phyloP scores from a whole-genome alignment of 2,797 vertebrate species.

The Rhodeus uyekii region DNA sequence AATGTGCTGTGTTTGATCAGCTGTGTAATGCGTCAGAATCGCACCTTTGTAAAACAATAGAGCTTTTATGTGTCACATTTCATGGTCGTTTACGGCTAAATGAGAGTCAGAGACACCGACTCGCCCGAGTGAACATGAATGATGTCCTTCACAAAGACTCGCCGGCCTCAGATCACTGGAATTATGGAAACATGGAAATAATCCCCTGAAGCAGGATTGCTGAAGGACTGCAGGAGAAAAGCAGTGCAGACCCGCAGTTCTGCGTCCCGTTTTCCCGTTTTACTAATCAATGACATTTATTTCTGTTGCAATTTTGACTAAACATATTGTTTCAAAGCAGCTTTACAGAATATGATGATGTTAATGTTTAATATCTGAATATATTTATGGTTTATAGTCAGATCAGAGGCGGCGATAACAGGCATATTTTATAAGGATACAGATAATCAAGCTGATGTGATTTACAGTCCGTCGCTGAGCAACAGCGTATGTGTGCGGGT shows the following conservation, averaged over 20 bases:
- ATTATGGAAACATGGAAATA: constrained; percentile 59
- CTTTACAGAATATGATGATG: background rate
- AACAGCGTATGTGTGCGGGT: too few species aligned
- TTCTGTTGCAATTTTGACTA: background rate
- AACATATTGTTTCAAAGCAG: background rate
- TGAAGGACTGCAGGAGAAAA: constrained; percentile 53
- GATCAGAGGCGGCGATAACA: background rate
- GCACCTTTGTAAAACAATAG: constrained; percentile 31
- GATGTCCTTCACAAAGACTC: constrained; percentile 44
- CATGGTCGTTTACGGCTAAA: constrained; percentile 48
- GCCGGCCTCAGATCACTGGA: constrained; percentile 52
- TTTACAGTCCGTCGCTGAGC: too few species aligned
- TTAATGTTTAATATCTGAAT: background rate
- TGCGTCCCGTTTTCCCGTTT: too few species aligned
- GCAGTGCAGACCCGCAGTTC: constrained; percentile 43
- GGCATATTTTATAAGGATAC: background rate
- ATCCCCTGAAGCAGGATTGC: constrained; percentile 58
- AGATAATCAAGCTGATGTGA: too few species aligned
- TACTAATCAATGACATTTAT: background rate
- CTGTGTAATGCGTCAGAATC: constrained; percentile 55
- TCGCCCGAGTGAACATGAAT: constrained; percentile 25
- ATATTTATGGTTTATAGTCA: background rate
- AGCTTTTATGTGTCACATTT: constrained; percentile 44
- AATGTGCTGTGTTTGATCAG: constrained; percentile 52
- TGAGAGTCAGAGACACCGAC: constrained; percentile 43